These are phyloP conservation scores for Tipula unca DNA, from an alignment of 2,888 invertebrate species.

Conservation along the genomic window DNA sequence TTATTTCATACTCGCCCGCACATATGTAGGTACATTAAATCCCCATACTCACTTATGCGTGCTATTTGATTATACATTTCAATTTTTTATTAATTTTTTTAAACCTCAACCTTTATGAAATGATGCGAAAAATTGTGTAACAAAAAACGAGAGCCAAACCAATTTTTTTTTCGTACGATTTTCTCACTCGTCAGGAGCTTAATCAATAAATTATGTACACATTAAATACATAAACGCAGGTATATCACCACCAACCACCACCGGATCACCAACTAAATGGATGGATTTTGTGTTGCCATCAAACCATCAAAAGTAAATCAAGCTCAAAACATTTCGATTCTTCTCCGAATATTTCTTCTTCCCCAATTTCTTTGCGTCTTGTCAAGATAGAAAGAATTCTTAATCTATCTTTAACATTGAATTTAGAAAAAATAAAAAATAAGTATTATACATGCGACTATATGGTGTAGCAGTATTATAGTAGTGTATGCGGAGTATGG, in stretches of 20 bases:
- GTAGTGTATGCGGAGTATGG: not conserved
- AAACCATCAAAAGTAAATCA: not conserved
- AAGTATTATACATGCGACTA: not conserved
- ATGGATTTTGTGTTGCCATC: not conserved
- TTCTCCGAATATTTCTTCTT: not conserved
- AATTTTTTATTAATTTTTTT: not conserved
- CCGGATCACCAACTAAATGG: not conserved
- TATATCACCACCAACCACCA: not conserved
- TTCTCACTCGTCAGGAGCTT: not conserved
- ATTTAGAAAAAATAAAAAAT: not conserved
- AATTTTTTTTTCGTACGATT: not conserved
- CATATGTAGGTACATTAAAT: not conserved
- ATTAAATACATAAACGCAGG: not conserved
- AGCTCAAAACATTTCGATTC: not conserved
- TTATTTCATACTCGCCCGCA: not conserved
- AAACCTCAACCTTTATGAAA: not conserved
- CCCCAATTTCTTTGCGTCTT: not conserved
- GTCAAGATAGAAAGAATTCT: not conserved
- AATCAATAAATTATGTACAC: not conserved
- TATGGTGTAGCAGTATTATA: not conserved
- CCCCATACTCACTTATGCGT: not conserved
- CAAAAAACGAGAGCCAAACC: not conserved
- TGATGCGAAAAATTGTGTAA: not conserved
- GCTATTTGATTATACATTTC: not conserved
- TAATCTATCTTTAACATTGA: constrained; percentile 8